These are phyloP conservation scores for Theristus sp. DNA, from an alignment of 2,888 invertebrate species.

Conservation along the genomic window DNA sequence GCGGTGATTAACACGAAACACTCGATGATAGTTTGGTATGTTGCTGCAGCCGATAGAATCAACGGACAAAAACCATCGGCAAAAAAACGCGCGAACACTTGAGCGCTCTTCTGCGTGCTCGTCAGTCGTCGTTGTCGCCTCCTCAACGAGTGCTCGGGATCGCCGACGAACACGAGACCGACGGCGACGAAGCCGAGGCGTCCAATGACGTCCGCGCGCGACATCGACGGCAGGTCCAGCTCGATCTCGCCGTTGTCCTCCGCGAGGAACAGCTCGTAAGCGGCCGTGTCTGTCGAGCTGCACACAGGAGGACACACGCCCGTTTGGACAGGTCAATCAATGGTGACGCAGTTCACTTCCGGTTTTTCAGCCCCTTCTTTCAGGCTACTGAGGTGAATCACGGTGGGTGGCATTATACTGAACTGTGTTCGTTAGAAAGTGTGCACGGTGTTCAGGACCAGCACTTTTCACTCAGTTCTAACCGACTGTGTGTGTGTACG, in stretches of 20 bases:
- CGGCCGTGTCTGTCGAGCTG: slow-evolving; percentile 36
- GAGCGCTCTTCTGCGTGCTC: background rate
- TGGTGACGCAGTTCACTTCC: too few relatives aligned
- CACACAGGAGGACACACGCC: too few relatives aligned
- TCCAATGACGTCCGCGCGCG: slow-evolving; percentile 64
- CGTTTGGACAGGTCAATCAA: too few relatives aligned
- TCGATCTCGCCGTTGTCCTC: slow-evolving; percentile 92
- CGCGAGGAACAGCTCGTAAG: slow-evolving; percentile 74
- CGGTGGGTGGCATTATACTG: too few relatives aligned
- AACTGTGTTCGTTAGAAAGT: too few relatives aligned
- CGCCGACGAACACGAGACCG: slow-evolving; percentile 46
- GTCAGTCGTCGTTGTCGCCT: background rate
- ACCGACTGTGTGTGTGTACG: too few relatives aligned
- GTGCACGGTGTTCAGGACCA: too few relatives aligned
- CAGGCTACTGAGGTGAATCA: too few relatives aligned
- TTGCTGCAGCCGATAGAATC: background rate
- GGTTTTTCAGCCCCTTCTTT: too few relatives aligned
- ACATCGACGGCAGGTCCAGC: slow-evolving; percentile 73
- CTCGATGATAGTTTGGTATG: background rate
- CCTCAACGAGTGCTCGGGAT: too few relatives aligned
- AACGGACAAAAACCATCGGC: background rate
- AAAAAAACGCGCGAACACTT: background rate
- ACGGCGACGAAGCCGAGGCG: slow-evolving; percentile 79
- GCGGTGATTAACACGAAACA: too few relatives aligned
- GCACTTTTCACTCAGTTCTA: too few relatives aligned